These are phyloP conservation scores for Nycteola revayana DNA, from an alignment of 2,888 invertebrate genomes.

Conservation along the genomic window DNA sequence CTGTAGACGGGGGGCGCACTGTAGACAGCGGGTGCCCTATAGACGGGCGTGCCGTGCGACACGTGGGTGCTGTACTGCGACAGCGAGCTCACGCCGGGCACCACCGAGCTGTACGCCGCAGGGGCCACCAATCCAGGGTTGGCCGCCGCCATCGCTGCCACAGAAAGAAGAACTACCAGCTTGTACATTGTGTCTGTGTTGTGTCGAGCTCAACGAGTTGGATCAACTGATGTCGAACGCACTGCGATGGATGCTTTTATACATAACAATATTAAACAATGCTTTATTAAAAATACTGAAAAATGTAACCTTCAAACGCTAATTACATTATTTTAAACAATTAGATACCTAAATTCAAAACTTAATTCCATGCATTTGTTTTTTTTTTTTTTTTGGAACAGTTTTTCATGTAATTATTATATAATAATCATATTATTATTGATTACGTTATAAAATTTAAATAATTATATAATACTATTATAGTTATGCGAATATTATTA, in stretches of 20 bases:
- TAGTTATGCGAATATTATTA: too few relatives aligned
- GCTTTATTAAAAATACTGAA: too few relatives aligned
- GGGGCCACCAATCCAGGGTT: constrained; percentile 57
- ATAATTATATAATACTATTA: too few relatives aligned
- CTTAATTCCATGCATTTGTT: too few relatives aligned
- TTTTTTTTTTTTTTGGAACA: too few relatives aligned
- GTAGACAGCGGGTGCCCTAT: constrained; percentile 44
- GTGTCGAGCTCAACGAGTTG: constrained; percentile 26
- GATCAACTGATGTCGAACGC: constrained; percentile 65
- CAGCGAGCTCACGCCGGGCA: constrained; percentile 46
- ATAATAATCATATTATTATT: too few relatives aligned
- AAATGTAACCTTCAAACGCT: too few relatives aligned
- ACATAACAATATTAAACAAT: constrained; percentile 19
- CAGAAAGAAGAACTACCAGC: constrained; percentile 84
- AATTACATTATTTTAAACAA: too few relatives aligned
- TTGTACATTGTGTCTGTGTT: constrained; percentile 77
- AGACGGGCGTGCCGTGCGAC: constrained; percentile 37
- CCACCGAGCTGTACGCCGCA: constrained; percentile 43
- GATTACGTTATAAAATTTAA: too few relatives aligned
- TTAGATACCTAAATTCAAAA: too few relatives aligned
- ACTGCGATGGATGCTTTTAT: constrained; percentile 59
- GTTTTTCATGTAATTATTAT: too few relatives aligned
- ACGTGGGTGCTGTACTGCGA: constrained; percentile 54
- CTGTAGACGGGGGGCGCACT: constrained; percentile 42
- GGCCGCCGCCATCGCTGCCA: constrained; percentile 82